Evolutionary conservation across 2,888 invertebrate species (phyloP).

Genomic region (Chamaedrilus cognettii): DNA sequence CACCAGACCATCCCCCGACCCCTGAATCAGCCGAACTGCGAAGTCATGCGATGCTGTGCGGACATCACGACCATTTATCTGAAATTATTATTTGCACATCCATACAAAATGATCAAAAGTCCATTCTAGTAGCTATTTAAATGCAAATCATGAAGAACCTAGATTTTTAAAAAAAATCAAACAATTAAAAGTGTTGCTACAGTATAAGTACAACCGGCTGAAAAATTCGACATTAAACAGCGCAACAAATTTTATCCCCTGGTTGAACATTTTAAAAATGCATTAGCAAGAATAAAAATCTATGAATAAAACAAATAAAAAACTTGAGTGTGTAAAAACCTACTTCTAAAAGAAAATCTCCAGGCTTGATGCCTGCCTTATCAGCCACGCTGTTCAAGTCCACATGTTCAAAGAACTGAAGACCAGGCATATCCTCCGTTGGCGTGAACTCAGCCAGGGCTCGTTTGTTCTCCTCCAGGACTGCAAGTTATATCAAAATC

Average conservation of each 20-base stretch:
- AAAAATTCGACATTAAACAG: too few species aligned
- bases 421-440: conserved; percentile 87
- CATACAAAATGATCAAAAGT: neutral
- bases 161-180: too few species aligned
- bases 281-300: too few species aligned
- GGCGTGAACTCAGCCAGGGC: conserved; percentile 69
- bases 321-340: too few species aligned
- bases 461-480: neutral
- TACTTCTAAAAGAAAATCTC: conserved; percentile 90
- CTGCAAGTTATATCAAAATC: neutral
- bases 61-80: conserved; percentile 97
- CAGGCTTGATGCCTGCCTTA: conserved; percentile 87
- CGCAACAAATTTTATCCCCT: too few species aligned
- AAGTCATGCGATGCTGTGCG: conserved; percentile 95
- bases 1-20: conserved; percentile 66
- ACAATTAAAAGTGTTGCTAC: too few species aligned
- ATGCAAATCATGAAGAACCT: neutral
- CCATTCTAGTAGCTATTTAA: neutral
- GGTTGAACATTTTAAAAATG: too few species aligned
- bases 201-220: too few species aligned
- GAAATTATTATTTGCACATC: conserved; percentile 4
- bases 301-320: too few species aligned
- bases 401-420: conserved; percentile 91
- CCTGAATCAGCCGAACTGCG: conserved; percentile 93
- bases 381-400: conserved; percentile 98